Evolutionary conservation across 2,797 vertebrate species (phyloP).

Genomic region (Microhierax caerulescens): DNA sequence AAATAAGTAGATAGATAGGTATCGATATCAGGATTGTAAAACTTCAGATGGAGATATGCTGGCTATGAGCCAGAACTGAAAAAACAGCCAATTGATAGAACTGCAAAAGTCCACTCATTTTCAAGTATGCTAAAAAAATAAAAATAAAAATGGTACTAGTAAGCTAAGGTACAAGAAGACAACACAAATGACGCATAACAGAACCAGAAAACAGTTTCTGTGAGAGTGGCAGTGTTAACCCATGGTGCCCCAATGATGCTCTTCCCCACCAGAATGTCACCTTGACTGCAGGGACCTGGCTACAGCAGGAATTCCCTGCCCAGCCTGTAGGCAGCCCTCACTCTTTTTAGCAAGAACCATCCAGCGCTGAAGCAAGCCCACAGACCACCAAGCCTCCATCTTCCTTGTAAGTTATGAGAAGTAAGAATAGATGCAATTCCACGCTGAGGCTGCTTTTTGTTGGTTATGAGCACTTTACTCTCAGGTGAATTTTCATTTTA

Average conservation of each 20-base stretch:
- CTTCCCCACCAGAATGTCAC: not conserved
- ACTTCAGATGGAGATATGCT: not conserved
- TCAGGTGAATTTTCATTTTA: not conserved
- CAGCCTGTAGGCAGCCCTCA: not conserved
- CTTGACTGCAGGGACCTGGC: not conserved
- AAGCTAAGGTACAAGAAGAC: not conserved
- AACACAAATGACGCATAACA: not conserved
- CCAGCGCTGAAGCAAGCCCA: not conserved
- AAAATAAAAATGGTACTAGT: not conserved
- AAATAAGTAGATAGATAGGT: not conserved
- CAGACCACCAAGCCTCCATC: not conserved
- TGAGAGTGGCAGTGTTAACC: not conserved
- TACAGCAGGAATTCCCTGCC: not conserved
- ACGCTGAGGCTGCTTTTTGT: not conserved
- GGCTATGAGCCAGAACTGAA: not conserved
- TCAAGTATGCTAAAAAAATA: not conserved
- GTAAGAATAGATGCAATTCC: not conserved
- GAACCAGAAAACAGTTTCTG: not conserved
- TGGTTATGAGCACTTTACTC: not conserved
- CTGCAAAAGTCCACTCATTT: not conserved
- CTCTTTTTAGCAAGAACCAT: not conserved
- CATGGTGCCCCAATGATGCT: not conserved
- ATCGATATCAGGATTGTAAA: not conserved
- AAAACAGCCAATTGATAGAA: not conserved
- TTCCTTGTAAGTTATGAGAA: not conserved